phyloP scores from a whole-genome alignment of 2,113 vertebrate species.

The Lampris incognitus region DNA sequence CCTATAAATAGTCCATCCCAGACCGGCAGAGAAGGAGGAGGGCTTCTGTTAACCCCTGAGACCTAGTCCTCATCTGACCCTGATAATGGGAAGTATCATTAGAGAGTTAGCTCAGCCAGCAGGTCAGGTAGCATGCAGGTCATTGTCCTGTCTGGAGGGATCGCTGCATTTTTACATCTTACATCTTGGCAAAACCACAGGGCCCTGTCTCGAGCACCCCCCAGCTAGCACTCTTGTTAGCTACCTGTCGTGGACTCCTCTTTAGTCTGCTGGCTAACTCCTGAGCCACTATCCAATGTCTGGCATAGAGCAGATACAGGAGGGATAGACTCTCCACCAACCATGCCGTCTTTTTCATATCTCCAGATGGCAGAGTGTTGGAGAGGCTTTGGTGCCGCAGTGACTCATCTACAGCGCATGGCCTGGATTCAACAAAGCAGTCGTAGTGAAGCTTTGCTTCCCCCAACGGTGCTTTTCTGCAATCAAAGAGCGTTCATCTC shows the following conservation, averaged over 20 bases:
- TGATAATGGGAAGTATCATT: constrained; percentile 58
- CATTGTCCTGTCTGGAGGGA: constrained; percentile 22
- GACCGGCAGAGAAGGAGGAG: constrained; percentile 53
- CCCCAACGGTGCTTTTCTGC: constrained; percentile 63
- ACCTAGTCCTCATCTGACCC: constrained; percentile 67
- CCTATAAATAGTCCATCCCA: constrained; percentile 77
- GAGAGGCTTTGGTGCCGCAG: constrained; percentile 55
- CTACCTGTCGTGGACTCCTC: constrained; percentile 44
- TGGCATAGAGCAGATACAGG: constrained; percentile 40
- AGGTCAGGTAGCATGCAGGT: constrained; percentile 17
- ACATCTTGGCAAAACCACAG: constrained; percentile 19
- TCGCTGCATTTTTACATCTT: constrained; percentile 17
- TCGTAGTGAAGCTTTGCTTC: constrained; percentile 63
- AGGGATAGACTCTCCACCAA: constrained; percentile 44
- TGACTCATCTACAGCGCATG: constrained; percentile 57
- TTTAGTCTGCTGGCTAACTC: constrained; percentile 32
- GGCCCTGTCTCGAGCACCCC: constrained; percentile 42
- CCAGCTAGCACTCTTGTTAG: constrained; percentile 38
- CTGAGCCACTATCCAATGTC: constrained; percentile 36
- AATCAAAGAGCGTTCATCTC: constrained; percentile 76
- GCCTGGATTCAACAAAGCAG: constrained; percentile 74
- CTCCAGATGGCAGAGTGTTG: constrained; percentile 68
- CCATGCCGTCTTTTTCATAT: constrained; percentile 57
- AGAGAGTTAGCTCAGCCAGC: constrained; percentile 39
- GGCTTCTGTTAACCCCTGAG: constrained; percentile 68